These are phyloP conservation scores for Ophiothrix spiculata DNA, from an alignment of 35 echinoderm and acorn worm species.

Conservation along the genomic window DNA sequence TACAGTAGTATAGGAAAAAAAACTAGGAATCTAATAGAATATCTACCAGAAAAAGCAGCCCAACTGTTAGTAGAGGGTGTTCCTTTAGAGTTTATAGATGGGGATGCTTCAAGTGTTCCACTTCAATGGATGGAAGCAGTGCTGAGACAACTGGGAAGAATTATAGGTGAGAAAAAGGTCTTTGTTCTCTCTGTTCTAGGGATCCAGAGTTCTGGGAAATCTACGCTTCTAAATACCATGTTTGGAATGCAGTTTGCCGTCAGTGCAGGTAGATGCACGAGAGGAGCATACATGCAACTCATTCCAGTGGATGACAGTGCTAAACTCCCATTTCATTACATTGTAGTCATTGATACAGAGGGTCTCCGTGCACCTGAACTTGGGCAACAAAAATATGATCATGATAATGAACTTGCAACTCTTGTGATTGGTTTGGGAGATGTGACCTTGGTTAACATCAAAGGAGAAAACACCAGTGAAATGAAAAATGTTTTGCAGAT, in stretches of 20 bases:
- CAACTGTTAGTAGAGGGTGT: neutral
- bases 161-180: neutral
- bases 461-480: neutral
- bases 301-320: neutral
- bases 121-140: neutral
- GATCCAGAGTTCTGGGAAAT: neutral
- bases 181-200: neutral
- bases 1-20: neutral
- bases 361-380: slow-evolving; percentile 1
- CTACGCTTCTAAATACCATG: neutral
- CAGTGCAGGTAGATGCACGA: neutral
- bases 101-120: neutral
- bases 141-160: neutral
- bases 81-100: neutral
- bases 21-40: neutral
- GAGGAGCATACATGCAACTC: neutral
- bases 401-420: neutral
- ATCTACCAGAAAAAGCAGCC: neutral
- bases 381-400: neutral
- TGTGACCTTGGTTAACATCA: slow-evolving; percentile 7
- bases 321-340: slow-evolving; percentile 1
- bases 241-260: neutral
- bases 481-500: slow-evolving; percentile 8
- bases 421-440: slow-evolving; percentile 8
- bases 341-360: slow-evolving; percentile 15